A percentile compares a stretch with the other conserved stretches of the same genome.
Conservation (phyloP, 1,140 invertebrate genomes). For the Sipha flava region DNA sequence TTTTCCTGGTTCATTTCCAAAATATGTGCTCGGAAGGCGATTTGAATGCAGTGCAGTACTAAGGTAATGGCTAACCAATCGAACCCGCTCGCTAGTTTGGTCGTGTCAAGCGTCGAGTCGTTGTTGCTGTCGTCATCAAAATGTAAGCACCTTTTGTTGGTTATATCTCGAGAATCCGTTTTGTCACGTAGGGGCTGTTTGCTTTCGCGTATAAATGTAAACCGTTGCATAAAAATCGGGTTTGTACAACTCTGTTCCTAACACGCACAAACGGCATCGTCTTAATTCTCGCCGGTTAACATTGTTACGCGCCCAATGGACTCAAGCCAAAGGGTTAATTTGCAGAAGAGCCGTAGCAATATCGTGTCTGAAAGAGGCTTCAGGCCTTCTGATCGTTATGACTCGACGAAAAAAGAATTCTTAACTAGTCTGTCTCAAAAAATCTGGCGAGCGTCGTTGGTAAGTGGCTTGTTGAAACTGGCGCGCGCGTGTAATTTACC, state of each 20-base stretch:
- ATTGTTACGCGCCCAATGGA: conserved; percentile 43
- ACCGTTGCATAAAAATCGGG: not conserved
- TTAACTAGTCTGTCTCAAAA: conserved; percentile 66
- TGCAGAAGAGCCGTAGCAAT: conserved; percentile 46
- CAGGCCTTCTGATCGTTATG: conserved; percentile 72
- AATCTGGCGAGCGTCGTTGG: conserved; percentile 68
- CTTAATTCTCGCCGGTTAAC: not conserved
- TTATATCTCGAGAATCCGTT: not conserved
- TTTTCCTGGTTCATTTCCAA: conserved; percentile 27
- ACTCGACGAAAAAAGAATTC: conserved; percentile 69
- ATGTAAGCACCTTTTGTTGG: conserved; percentile 3
- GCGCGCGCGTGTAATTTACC: not conserved
- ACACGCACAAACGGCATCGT: no score
- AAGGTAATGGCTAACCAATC: conserved; percentile 12
- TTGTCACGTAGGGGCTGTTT: not conserved
- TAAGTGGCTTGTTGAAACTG: conserved; percentile 47
- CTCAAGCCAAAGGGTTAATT: conserved; percentile 40
- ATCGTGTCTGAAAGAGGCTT: conserved; percentile 57
- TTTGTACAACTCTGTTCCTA: not conserved
- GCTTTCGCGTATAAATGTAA: not conserved
- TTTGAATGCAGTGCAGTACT: not conserved
- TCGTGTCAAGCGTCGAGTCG: not conserved
- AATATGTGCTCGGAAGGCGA: conserved; percentile 5
- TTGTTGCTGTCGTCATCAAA: not conserved
- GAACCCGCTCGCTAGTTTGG: not conserved